Evolutionary conservation across 2,888 invertebrate species (phyloP).

Genomic region (Halictus quadricinctus): DNA sequence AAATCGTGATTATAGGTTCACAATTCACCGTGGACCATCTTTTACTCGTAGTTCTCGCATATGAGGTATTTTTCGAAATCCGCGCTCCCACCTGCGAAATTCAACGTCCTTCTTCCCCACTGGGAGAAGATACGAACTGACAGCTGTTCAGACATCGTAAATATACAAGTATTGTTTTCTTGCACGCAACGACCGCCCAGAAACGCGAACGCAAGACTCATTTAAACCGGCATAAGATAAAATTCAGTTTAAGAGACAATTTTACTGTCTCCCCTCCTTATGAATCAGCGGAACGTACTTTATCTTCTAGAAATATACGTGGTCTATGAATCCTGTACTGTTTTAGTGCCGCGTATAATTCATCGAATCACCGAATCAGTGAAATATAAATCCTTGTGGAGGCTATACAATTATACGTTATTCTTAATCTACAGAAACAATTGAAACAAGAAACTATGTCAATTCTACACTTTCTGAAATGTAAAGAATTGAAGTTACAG

Average conservation of each 20-base stretch:
- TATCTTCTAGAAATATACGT: neutral
- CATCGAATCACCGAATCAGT: neutral
- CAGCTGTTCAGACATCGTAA: neutral
- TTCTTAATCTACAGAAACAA: neutral
- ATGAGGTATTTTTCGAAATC: neutral
- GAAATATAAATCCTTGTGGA: neutral
- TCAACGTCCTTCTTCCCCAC: neutral
- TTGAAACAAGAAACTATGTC: too few species aligned
- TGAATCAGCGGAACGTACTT: neutral
- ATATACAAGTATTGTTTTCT: neutral
- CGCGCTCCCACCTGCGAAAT: neutral
- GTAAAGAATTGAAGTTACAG: neutral
- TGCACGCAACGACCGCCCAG: neutral
- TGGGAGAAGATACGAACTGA: neutral
- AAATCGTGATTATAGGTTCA: neutral
- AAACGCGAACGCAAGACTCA: neutral
- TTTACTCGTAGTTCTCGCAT: neutral
- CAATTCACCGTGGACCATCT: neutral
- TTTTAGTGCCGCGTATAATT: neutral
- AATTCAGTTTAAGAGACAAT: conserved; percentile 6
- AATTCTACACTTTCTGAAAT: neutral
- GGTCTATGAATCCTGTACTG: neutral
- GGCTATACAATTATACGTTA: neutral
- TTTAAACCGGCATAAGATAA: neutral
- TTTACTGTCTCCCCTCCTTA: neutral